Evolutionary conservation across 2,797 vertebrate genomes (phyloP).

Genomic region (Sebastes steindachneri): DNA sequence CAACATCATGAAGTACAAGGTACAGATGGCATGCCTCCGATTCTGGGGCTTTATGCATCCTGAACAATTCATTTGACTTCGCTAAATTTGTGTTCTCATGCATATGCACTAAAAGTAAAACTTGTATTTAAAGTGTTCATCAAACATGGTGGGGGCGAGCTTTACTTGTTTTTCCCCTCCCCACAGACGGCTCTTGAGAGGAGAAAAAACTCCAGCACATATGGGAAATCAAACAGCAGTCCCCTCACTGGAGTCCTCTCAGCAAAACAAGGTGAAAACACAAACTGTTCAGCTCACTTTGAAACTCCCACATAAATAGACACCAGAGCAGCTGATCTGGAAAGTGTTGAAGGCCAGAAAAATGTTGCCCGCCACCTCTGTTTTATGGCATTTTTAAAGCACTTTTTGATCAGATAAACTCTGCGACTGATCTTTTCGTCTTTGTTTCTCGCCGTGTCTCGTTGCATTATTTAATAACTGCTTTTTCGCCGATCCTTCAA

Average conservation of each 20-base stretch:
- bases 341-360: background rate
- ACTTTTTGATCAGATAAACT: background rate
- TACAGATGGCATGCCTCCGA: conserved; percentile 47
- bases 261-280: conserved; percentile 92
- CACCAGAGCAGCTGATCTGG: conserved; percentile 6
- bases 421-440: background rate
- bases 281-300: conserved; percentile 20
- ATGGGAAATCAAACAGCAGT: conserved; percentile 87
- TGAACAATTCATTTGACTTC: background rate
- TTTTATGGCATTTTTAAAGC: background rate
- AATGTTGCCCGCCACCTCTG: background rate
- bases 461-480: conserved; percentile 47
- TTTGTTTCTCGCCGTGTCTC: conserved; percentile 1
- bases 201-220: conserved; percentile 90
- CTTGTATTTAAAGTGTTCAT: background rate
- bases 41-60: background rate
- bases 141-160: background rate
- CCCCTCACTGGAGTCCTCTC: conserved; percentile 95
- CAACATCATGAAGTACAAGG: conserved; percentile 98
- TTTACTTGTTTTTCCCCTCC: background rate
- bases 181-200: conserved; percentile 93
- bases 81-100: background rate
- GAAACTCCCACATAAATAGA: conserved; percentile 14
- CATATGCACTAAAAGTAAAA: background rate
- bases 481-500: conserved; percentile 37